These are phyloP conservation scores for Cantharis rufa DNA, from an alignment of 2,888 invertebrate genomes.

Conservation along the genomic window DNA sequence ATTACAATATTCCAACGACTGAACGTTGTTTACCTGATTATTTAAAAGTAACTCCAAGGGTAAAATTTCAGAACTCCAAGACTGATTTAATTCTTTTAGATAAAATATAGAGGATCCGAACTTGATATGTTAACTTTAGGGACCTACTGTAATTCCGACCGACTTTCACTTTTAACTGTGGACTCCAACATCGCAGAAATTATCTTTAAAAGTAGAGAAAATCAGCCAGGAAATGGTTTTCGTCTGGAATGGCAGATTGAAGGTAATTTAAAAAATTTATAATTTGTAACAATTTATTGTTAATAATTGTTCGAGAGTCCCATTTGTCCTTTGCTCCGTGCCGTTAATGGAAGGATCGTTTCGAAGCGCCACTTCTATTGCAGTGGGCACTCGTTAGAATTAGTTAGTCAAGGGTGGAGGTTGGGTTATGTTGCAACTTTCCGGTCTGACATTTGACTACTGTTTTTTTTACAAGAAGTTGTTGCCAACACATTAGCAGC, in stretches of 20 bases:
- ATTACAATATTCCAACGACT: not conserved
- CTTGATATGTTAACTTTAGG: slow-evolving; percentile 41
- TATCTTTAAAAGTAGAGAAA: slow-evolving; percentile 66
- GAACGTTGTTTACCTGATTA: slow-evolving; percentile 65
- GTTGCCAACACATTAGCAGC: too few species aligned
- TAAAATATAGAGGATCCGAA: slow-evolving; percentile 39
- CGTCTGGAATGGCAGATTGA: slow-evolving; percentile 78
- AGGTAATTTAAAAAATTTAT: slow-evolving; percentile 53
- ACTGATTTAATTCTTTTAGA: not conserved
- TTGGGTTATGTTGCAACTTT: too few species aligned
- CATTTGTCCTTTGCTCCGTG: too few species aligned
- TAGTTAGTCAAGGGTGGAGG: too few species aligned
- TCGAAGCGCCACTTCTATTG: too few species aligned
- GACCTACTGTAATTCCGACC: slow-evolving; percentile 57
- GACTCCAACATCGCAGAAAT: slow-evolving; percentile 64
- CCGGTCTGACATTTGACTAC: too few species aligned
- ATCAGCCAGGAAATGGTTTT: slow-evolving; percentile 68
- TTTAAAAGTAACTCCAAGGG: slow-evolving; percentile 44
- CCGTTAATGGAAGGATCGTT: too few species aligned
- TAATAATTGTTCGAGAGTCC: too few species aligned
- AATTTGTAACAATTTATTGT: too few species aligned
- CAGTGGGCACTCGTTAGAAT: too few species aligned
- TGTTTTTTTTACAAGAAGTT: too few species aligned
- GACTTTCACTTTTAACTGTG: slow-evolving; percentile 62
- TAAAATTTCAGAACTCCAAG: not conserved